phyloP scores from a whole-genome alignment of 2,888 invertebrate genomes.

The Pterostichus madidus region DNA sequence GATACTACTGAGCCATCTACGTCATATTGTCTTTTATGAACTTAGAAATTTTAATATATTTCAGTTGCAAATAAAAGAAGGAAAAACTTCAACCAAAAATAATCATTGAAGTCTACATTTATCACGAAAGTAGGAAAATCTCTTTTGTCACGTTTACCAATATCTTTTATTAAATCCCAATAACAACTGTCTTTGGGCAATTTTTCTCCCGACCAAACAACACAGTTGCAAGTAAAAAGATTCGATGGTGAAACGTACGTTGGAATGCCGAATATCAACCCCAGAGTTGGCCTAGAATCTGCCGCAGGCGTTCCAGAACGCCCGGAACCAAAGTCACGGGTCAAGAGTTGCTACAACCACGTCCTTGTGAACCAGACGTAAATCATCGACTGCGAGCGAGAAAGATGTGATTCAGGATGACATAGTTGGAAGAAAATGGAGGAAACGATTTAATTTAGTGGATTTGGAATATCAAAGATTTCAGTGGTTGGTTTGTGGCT shows the following conservation, averaged over 20 bases:
- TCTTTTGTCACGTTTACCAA: conserved; percentile 38
- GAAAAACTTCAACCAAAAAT: background rate
- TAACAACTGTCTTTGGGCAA: conserved; percentile 48
- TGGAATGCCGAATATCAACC: background rate
- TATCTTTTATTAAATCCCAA: conserved; percentile 53
- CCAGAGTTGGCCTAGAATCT: background rate
- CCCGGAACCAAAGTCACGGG: conserved; percentile 48
- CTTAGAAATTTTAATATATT: too few relatives aligned
- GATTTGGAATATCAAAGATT: too few relatives aligned
- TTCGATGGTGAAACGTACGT: conserved; percentile 18
- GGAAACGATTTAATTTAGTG: too few relatives aligned
- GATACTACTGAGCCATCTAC: too few relatives aligned
- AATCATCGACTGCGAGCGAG: conserved; percentile 19
- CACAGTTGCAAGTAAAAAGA: conserved; percentile 14
- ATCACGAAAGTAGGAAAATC: conserved; percentile 22
- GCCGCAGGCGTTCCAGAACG: background rate
- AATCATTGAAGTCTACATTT: background rate
- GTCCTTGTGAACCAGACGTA: conserved; percentile 21
- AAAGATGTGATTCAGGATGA: background rate
- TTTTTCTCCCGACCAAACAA: conserved; percentile 18
- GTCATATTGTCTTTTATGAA: too few relatives aligned
- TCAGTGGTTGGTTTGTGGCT: too few relatives aligned
- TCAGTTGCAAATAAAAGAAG: background rate
- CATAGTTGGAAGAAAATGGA: background rate
- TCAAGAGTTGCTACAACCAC: conserved; percentile 47